Evolutionary conservation across 2,797 vertebrate genomes (phyloP).

Genomic region (Selene dorsalis): DNA sequence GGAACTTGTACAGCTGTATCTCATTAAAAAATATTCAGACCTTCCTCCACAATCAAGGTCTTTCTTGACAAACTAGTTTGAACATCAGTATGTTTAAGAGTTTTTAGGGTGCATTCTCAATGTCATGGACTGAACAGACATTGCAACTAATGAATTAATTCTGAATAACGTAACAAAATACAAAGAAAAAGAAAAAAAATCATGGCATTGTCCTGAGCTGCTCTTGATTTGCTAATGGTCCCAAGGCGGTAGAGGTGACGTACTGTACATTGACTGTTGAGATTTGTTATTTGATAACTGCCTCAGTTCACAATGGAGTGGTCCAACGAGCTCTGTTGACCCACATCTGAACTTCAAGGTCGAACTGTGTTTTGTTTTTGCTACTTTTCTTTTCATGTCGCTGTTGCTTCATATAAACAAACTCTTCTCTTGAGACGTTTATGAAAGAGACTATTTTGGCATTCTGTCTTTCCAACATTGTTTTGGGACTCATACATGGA

Average conservation of each 20-base stretch:
- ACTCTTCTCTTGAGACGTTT: constrained; percentile 51
- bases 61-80: constrained; percentile 52
- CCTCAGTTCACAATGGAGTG: constrained; percentile 34
- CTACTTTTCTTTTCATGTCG: constrained; percentile 58
- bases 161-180: constrained; percentile 61
- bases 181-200: constrained; percentile 32
- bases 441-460: constrained; percentile 55
- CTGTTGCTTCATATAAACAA: constrained; percentile 55
- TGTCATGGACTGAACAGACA: constrained; percentile 70
- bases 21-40: constrained; percentile 55
- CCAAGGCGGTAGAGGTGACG: constrained; percentile 51
- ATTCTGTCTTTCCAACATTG: constrained; percentile 56
- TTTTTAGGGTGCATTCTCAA: constrained; percentile 50
- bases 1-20: constrained; percentile 29
- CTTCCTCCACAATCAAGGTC: constrained; percentile 44
- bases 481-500: constrained; percentile 51
- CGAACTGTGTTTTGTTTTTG: constrained; percentile 49
- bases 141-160: constrained; percentile 67
- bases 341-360: constrained; percentile 47
- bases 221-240: constrained; percentile 66
- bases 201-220: constrained; percentile 59
- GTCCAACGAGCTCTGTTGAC: constrained; percentile 27
- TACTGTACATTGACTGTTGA: constrained; percentile 65
- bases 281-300: constrained; percentile 59
- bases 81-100: constrained; percentile 58